Evolutionary conservation across 2,113 vertebrate genomes (phyloP).

Genomic region (Platysternon megacephalum): DNA sequence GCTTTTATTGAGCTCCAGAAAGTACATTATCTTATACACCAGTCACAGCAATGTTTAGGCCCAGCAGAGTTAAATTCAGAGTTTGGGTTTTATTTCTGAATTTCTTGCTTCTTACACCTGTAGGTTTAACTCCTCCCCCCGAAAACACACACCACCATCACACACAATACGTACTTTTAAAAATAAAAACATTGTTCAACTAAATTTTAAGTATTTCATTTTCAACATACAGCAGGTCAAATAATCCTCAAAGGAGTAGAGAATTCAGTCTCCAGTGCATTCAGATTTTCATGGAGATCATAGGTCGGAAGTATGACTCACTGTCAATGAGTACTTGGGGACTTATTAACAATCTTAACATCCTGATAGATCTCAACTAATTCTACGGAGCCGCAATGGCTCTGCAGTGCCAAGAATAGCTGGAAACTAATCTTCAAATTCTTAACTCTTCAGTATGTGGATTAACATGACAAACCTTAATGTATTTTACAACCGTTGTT

Average conservation of each 20-base stretch:
- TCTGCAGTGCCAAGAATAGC: constrained; percentile 4
- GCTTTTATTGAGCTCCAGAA: background rate
- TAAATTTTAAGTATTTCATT: background rate
- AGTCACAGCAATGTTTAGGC: background rate
- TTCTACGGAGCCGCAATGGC: constrained; percentile 47
- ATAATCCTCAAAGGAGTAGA: accelerated
- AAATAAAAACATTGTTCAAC: background rate
- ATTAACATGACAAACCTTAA: constrained; percentile 16
- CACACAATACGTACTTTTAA: background rate
- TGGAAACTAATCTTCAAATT: constrained; percentile 25
- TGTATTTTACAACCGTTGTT: constrained; percentile 14
- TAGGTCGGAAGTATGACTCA: constrained; percentile 60
- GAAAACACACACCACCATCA: background rate
- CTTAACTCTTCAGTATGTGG: constrained; percentile 27
- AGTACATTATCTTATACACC: background rate
- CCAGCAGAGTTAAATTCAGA: background rate
- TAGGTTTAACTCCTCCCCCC: background rate
- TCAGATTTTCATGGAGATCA: constrained; percentile 40
- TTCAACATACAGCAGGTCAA: background rate
- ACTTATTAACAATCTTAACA: constrained; percentile 69
- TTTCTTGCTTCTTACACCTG: background rate
- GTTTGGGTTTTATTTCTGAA: background rate
- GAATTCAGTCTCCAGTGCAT: background rate
- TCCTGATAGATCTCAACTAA: constrained; percentile 64
- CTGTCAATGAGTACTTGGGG: constrained; percentile 55